Evolutionary conservation across 30 jellyfish, hydroid and myxozoan genomes (phyloP), one percentile per base, ranked within the genome.

Genomic region (Turritopsis dohrnii): DNA sequence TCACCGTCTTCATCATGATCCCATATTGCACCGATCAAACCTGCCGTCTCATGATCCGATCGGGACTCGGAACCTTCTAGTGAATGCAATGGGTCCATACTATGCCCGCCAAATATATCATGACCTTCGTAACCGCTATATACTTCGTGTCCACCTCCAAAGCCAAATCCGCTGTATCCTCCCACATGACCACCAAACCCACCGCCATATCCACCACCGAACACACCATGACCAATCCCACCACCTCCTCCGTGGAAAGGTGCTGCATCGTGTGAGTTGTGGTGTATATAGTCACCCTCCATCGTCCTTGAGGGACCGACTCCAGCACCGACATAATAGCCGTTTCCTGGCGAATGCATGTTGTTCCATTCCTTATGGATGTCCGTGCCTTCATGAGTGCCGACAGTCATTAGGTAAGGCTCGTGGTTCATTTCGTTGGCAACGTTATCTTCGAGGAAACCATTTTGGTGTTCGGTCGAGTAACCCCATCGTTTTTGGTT

Each of bases 261-360:
- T n/a, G 77, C 86, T 80, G 83, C 85, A 65, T 85, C 96, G 3
- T 87, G 95, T 0, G 90, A 87, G 27, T 89, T 89, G 76, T 91
- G 96, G 18, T 90, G 91, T 28, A 91, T 81, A 81, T 91, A 91
- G 71, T 91, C 97, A 16, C 97, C 97, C 18, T 85, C 90, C 84
- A 72, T 86, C 1, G 97, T 86, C 18, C 85, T 89, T 54, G 91
- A 71, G 16, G 97, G 97, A 0, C 97, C 97, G 71, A 85, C 96
- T 1, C 97, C 97, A 54, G 87, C 90, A 79, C 96, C 96, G 1
- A 93, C 81, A 88, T 91, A 91, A 69, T 79, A 91, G 8, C 97
- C 97, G 76, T 91, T 91, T 24, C 97, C 97, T 1, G 97, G 94
- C 1, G 95, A 85, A 65, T 91, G 97, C 65, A 79, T 74, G 60